Conservation (phyloP, 2,797 vertebrate genomes). For the Varecia variegata region DNA sequence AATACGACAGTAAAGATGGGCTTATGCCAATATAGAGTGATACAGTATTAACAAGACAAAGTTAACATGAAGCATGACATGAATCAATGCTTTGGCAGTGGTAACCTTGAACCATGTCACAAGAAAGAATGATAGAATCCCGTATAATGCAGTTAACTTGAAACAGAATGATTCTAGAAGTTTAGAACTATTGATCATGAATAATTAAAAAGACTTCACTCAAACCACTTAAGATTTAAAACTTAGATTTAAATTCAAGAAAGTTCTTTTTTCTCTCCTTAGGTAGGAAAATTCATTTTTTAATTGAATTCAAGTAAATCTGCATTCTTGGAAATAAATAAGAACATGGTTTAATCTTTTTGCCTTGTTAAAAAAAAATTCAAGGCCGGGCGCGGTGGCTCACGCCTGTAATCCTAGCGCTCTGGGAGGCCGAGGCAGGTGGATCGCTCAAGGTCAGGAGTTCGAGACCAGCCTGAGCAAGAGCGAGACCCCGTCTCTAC, state of each 20-base stretch:
- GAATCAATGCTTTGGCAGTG: conserved; percentile 5
- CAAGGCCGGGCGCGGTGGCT: too few relatives aligned
- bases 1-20: background rate
- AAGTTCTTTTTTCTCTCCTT: background rate
- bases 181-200: background rate
- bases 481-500: too few relatives aligned
- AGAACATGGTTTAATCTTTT: background rate
- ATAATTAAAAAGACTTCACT: background rate
- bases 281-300: background rate
- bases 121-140: background rate
- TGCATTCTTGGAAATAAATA: conserved; percentile 37
- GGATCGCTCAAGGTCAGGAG: too few relatives aligned
- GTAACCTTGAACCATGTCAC: background rate
- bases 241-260: conserved; percentile 19
- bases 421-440: too few relatives aligned
- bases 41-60: conserved; percentile 47
- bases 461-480: too few relatives aligned
- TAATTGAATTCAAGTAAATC: conserved; percentile 18
- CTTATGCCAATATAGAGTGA: conserved; percentile 37
- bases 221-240: background rate
- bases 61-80: conserved; percentile 49
- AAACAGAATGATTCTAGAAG: background rate
- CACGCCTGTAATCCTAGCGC: too few relatives aligned
- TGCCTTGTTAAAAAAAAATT: conserved; percentile 1
- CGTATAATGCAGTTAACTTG: background rate